Evolutionary conservation across 2,113 vertebrate genomes (phyloP).

Genomic region (Panurus biarmicus): DNA sequence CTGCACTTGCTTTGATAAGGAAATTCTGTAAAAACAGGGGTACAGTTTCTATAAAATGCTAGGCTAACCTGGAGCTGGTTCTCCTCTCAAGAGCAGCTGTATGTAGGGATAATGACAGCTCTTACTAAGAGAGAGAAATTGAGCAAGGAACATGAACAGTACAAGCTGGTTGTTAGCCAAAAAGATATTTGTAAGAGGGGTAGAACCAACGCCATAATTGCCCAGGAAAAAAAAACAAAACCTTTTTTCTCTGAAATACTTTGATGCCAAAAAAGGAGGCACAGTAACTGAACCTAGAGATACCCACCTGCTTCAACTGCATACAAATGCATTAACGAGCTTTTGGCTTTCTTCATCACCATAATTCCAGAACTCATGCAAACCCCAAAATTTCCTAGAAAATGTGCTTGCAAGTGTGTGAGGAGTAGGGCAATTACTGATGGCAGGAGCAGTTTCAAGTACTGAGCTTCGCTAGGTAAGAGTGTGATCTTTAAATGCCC

Average conservation of each 20-base stretch:
- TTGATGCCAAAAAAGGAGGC: neutral
- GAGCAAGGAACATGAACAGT: accelerated
- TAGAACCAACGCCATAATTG: accelerated
- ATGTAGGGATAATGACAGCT: accelerated
- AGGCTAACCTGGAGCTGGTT: neutral
- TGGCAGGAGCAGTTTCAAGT: neutral
- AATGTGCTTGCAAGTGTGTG: neutral
- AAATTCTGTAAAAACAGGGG: neutral
- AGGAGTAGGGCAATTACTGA: neutral
- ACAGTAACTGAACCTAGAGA: accelerated
- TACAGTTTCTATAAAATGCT: neutral
- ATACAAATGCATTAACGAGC: neutral
- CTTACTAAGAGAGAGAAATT: neutral
- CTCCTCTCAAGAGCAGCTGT: neutral
- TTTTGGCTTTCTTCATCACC: neutral
- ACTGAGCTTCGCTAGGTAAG: neutral
- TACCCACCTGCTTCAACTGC: accelerated
- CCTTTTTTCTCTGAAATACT: neutral
- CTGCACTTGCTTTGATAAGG: neutral
- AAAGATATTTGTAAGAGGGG: neutral
- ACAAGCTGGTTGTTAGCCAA: neutral
- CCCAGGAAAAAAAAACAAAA: neutral
- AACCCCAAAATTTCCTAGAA: neutral
- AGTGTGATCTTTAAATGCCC: neutral
- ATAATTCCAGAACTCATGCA: neutral